Evolutionary conservation across 1,140 invertebrate species (phyloP).

Genomic region (Drosophila seguyi): DNA sequence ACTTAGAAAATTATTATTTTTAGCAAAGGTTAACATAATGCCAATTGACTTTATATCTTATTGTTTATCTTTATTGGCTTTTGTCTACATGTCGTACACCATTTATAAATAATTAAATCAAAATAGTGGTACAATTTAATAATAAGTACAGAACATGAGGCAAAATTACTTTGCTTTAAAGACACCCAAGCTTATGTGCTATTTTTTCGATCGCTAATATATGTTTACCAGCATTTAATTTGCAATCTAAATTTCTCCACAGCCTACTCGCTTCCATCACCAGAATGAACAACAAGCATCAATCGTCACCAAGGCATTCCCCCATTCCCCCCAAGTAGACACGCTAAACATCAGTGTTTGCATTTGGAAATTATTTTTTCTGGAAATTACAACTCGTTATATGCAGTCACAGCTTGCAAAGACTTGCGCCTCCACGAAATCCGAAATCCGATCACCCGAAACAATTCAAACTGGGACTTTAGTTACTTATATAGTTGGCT

Average conservation of each 20-base stretch:
- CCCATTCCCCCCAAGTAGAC: conserved; percentile 53
- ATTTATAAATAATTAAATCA: no score
- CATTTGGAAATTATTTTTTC: conserved; percentile 45
- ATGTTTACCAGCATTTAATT: background rate
- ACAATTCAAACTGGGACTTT: conserved; percentile 68
- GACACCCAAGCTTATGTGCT: background rate
- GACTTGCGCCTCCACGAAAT: background rate
- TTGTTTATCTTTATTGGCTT: no score
- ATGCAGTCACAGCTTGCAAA: conserved; percentile 61
- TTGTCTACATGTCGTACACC: no score
- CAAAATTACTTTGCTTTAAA: no score
- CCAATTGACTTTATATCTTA: no score
- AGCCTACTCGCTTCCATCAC: conserved; percentile 25
- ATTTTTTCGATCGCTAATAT: background rate
- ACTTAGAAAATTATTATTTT: no score
- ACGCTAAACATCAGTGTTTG: conserved; percentile 60
- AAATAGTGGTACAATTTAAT: no score
- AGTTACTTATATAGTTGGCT: conserved; percentile 69
- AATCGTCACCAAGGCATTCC: conserved; percentile 68
- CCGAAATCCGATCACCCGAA: conserved; percentile 32
- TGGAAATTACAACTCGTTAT: conserved; percentile 73
- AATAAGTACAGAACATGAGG: no score
- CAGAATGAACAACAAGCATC: conserved; percentile 50
- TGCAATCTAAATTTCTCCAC: background rate
- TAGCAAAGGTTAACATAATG: no score